These are phyloP conservation scores for Vulpes vulpes DNA, from an alignment of 2,113 vertebrate genomes.

Conservation along the genomic window DNA sequence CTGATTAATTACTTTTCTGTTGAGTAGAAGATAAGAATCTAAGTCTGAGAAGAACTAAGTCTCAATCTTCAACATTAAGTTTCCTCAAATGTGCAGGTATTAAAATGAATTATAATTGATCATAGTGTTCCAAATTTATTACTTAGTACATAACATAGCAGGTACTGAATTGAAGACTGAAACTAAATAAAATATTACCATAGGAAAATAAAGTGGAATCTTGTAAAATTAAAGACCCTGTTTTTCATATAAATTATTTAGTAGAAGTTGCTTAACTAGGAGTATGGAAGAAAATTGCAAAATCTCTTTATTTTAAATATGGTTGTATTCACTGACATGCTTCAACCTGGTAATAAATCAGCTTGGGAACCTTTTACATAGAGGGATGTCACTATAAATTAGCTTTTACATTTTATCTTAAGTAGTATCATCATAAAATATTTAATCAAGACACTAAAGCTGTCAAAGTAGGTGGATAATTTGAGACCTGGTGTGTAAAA, in stretches of 20 bases:
- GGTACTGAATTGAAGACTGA: constrained; percentile 57
- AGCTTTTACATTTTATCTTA: constrained; percentile 77
- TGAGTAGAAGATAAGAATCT: constrained; percentile 27
- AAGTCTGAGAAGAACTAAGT: constrained; percentile 7
- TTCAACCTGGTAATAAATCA: constrained; percentile 73
- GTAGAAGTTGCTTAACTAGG: constrained; percentile 58
- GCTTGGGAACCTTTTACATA: constrained; percentile 68
- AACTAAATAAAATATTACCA: constrained; percentile 44
- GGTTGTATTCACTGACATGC: constrained; percentile 54
- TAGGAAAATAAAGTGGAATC: constrained; percentile 58
- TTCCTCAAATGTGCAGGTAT: constrained; percentile 6
- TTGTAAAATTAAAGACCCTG: constrained; percentile 63
- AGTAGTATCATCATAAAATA: constrained; percentile 79
- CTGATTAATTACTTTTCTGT: constrained; percentile 3
- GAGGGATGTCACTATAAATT: constrained; percentile 74
- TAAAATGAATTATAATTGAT: constrained; percentile 68
- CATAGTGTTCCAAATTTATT: constrained; percentile 63
- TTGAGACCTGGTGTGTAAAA: constrained; percentile 49
- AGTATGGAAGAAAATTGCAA: background rate
- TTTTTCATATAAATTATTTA: constrained; percentile 71
- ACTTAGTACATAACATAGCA: constrained; percentile 41
- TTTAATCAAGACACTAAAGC: constrained; percentile 79
- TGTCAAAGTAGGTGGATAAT: constrained; percentile 72
- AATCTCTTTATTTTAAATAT: constrained; percentile 56
- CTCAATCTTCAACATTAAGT: background rate